Evolutionary conservation across 2,888 invertebrate genomes (phyloP), one percentile per base, ranked within the genome.

Genomic region (Lasius fuliginosus): DNA sequence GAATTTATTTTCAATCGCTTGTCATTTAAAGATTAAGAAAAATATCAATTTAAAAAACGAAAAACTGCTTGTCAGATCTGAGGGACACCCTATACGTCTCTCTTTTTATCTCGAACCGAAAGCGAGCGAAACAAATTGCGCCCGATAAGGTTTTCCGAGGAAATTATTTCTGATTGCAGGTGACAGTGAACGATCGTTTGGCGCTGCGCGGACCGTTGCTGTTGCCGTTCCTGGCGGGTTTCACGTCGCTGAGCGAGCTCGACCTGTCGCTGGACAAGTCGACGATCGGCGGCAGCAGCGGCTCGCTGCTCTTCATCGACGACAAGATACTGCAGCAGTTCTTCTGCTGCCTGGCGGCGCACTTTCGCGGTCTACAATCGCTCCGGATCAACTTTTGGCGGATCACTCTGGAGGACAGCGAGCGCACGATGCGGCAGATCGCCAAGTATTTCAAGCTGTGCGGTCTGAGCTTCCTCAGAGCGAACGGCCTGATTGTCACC

Each of bases 251-350:
- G 56, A 95, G 95, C 85, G 96, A 96, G 88, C 93, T 96, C 33
- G 95, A 96, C 88, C 92, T 96, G 30, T 95, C 95, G 18, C 94
- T 95, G 75, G 95, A 95, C 89, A 95, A 95, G 83, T 95, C 95
- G 2, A 95, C 95, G 1, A 92, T 95, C 76, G 95, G 95, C 8
- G 94, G 94, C 18, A 93, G 93, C 76, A 95, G 95, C 62, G 91
- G 92, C 0, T 92, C 93, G 6, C 84, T 92, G 4, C 86, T 93
- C 23, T 94, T 95, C 85, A 95, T 95, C 85, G 95, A 95, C 91
- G 96, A 96, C 90, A 95, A 95, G 87, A 95, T 95, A 64, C 92
- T 95, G 46, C 92, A 95, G 40, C 93, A 94, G 58, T 96, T 96
- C 92, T 96, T 96, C 92, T 92, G 93, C 84, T 95, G 95, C 23